phyloP scores from a whole-genome alignment of 2,113 vertebrate genomes.

The Malurus cyaneus region DNA sequence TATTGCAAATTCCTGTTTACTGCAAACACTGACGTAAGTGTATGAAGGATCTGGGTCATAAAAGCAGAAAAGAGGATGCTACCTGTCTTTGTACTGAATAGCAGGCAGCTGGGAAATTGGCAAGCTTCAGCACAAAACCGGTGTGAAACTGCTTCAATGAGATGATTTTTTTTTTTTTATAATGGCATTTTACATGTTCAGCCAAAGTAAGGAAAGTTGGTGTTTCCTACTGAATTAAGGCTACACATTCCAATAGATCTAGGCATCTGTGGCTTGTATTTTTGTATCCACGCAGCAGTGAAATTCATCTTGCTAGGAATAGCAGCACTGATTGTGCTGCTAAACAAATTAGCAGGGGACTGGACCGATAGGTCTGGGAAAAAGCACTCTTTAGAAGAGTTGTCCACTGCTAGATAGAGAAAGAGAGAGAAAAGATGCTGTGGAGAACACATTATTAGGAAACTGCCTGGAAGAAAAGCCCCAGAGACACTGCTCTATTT shows the following conservation, averaged over 20 bases:
- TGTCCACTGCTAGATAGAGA: not conserved
- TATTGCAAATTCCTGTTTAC: constrained; percentile 10
- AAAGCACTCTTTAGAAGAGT: not conserved
- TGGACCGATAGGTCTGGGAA: not conserved
- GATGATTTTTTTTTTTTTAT: not conserved
- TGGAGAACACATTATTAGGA: not conserved
- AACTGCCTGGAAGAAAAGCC: constrained; percentile 3
- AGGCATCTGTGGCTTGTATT: not conserved
- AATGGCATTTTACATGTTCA: not conserved
- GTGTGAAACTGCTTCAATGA: constrained; percentile 4
- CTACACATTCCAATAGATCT: not conserved
- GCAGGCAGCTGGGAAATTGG: constrained; percentile 22
- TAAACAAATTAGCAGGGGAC: not conserved
- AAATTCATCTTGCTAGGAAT: not conserved
- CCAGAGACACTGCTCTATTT: not conserved
- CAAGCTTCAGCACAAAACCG: not conserved
- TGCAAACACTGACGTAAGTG: not conserved
- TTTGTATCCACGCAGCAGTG: not conserved
- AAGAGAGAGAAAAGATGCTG: not conserved
- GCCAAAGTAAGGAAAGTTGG: not conserved
- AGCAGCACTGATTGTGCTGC: not conserved
- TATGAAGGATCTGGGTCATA: constrained; percentile 33
- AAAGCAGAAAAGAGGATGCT: constrained; percentile 15
- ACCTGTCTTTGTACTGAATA: constrained; percentile 41
- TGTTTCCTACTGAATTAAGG: not conserved